These are phyloP conservation scores for Drosophila tsacasi DNA, from an alignment of 1,140 invertebrate genomes.

Conservation along the genomic window DNA sequence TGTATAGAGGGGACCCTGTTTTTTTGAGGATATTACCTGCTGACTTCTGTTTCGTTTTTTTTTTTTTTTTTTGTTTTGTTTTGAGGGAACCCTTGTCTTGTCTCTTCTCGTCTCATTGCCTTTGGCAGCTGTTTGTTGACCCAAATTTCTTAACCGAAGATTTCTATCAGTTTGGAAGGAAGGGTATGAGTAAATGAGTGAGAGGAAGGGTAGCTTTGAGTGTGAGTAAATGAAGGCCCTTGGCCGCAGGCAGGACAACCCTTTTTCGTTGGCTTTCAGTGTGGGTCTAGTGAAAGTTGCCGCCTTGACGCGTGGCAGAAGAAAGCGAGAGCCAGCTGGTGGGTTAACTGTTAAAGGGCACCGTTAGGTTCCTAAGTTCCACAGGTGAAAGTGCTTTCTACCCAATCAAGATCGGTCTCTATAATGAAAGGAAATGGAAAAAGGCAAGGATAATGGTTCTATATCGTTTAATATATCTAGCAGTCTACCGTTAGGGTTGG, in stretches of 20 bases:
- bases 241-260: constrained; percentile 22
- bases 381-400: constrained; percentile 28
- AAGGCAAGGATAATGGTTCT: not conserved
- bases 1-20: constrained; percentile 2
- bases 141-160: constrained; percentile 57
- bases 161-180: constrained; percentile 50
- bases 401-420: constrained; percentile 12
- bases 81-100: constrained; percentile 28
- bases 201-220: not conserved
- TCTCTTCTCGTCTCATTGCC: constrained; percentile 36
- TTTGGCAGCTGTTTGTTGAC: constrained; percentile 58
- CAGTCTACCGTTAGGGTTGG: constrained; percentile 5
- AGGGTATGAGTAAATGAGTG: constrained; percentile 13
- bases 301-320: constrained; percentile 29
- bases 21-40: constrained; percentile 43
- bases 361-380: constrained; percentile 34
- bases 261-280: constrained; percentile 1
- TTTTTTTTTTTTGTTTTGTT: constrained; percentile 8
- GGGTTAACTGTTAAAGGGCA: constrained; percentile 21
- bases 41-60: constrained; percentile 38
- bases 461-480: not conserved
- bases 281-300: constrained; percentile 29
- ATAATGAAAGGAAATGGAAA: constrained; percentile 14
- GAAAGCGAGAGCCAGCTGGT: constrained; percentile 29
- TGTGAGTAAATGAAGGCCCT: constrained; percentile 10